Conservation (phyloP, 2,113 vertebrate species). For the Cairina moschata region DNA sequence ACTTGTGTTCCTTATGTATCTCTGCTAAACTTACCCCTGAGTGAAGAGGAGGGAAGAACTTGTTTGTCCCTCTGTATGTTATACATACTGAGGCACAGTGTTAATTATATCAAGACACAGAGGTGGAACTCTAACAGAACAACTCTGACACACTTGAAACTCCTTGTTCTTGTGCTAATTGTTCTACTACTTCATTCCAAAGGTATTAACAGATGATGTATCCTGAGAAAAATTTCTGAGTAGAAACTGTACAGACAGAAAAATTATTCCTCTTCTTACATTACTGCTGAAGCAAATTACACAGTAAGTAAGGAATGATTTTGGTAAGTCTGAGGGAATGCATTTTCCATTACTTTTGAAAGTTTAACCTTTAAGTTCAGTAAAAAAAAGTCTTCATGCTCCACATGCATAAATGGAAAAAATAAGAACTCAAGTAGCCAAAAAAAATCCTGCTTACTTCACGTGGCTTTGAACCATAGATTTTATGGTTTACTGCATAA, state of each 20-base stretch:
- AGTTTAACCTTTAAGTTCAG: constrained; percentile 66
- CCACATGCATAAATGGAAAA: constrained; percentile 60
- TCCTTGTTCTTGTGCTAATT: not conserved
- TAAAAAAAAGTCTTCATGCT: constrained; percentile 36
- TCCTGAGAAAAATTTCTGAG: not conserved
- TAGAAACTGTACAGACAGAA: constrained; percentile 12
- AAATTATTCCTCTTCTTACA: constrained; percentile 35
- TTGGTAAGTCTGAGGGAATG: constrained; percentile 57
- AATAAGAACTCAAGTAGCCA: constrained; percentile 48
- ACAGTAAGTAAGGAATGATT: constrained; percentile 58
- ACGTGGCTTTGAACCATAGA: constrained; percentile 40
- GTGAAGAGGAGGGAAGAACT: not conserved
- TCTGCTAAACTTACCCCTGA: not conserved
- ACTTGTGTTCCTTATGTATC: not conserved
- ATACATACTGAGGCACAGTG: not conserved
- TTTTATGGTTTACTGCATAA: constrained; percentile 27
- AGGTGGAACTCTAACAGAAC: not conserved
- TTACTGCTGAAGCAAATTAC: constrained; percentile 56
- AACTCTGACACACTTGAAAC: not conserved
- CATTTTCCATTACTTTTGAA: constrained; percentile 58
- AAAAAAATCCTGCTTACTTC: constrained; percentile 55
- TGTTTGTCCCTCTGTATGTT: not conserved
- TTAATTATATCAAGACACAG: not conserved
- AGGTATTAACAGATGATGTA: constrained; percentile 6
- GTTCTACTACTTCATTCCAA: not conserved